A percentile compares a stretch with the other conserved stretches of the same genome.
Evolutionary conservation across 2,888 invertebrate genomes (phyloP).

Genomic region (Doris montereyensis): DNA sequence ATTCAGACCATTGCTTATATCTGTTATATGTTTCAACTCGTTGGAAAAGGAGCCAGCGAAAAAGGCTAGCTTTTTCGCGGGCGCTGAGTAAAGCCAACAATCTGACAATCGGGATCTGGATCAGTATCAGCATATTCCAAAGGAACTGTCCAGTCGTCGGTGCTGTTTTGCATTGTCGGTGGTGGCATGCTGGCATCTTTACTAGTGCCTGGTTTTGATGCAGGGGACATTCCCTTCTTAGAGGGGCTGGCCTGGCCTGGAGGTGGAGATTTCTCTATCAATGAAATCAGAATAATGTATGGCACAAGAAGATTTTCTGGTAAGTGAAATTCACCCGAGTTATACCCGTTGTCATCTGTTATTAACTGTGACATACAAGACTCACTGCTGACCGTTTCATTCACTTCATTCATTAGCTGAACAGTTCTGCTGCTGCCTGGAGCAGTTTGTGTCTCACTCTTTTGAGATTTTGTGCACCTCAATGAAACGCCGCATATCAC

Average conservation of each 20-base stretch:
- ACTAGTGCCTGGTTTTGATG: constrained; percentile 20
- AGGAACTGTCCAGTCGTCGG: constrained; percentile 43
- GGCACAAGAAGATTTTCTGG: constrained; percentile 41
- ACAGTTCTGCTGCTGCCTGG: constrained; percentile 73
- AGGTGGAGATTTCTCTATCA: constrained; percentile 36
- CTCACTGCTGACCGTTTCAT: constrained; percentile 78
- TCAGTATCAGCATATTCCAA: constrained; percentile 46
- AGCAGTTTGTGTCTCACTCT: constrained; percentile 48
- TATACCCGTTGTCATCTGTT: constrained; percentile 43
- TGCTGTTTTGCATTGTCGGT: constrained; percentile 14
- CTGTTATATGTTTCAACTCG: constrained; percentile 39
- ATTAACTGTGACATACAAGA: constrained; percentile 45
- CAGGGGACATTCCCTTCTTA: constrained; percentile 12
- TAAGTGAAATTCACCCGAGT: constrained; percentile 35
- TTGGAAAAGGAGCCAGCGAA: constrained; percentile 35
- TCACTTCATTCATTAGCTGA: constrained; percentile 85
- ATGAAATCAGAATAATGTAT: constrained; percentile 34
- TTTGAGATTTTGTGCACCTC: constrained; percentile 52
- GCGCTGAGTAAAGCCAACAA: constrained; percentile 63
- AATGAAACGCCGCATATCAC: constrained; percentile 73
- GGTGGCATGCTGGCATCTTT: constrained; percentile 25
- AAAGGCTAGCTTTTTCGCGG: constrained; percentile 37
- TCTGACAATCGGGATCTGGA: constrained; percentile 63
- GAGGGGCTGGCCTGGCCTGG: constrained; percentile 18
- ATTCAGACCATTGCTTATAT: constrained; percentile 43